These are phyloP conservation scores for Heliothis virescens DNA, from an alignment of 1,140 invertebrate species.

Conservation along the genomic window DNA sequence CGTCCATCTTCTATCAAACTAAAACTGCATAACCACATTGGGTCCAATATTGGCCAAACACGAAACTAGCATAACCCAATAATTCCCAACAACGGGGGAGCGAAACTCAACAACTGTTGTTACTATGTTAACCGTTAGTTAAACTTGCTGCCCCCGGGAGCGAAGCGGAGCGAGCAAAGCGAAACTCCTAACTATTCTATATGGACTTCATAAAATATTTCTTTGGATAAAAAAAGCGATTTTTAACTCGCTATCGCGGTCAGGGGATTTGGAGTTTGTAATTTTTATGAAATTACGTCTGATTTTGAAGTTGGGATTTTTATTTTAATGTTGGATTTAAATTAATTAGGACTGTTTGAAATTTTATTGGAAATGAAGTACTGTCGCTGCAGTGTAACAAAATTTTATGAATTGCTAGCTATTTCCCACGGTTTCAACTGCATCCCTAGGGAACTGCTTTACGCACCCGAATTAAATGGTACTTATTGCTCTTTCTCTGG, in stretches of 20 bases:
- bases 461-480: too few relatives aligned
- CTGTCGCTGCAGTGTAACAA: too few relatives aligned
- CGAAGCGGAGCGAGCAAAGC: conserved; percentile 22
- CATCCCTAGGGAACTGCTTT: too few relatives aligned
- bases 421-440: too few relatives aligned
- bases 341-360: not conserved
- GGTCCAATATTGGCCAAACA: conserved; percentile 21
- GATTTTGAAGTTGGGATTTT: not conserved
- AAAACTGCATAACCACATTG: not conserved
- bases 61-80: conserved; percentile 14
- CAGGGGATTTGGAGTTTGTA: not conserved
- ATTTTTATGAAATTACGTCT: not conserved
- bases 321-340: not conserved
- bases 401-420: too few relatives aligned
- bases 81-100: conserved; percentile 19
- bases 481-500: too few relatives aligned
- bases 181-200: conserved; percentile 43
- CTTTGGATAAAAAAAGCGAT: conserved; percentile 23
- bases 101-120: conserved; percentile 33
- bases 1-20: too few relatives aligned
- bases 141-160: conserved; percentile 20
- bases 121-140: conserved; percentile 31
- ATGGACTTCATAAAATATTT: conserved; percentile 32
- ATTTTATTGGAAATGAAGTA: too few relatives aligned
- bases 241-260: conserved; percentile 12